phyloP scores from a whole-genome alignment of 2,888 invertebrate genomes.

The Ichneumoninae sp. region DNA sequence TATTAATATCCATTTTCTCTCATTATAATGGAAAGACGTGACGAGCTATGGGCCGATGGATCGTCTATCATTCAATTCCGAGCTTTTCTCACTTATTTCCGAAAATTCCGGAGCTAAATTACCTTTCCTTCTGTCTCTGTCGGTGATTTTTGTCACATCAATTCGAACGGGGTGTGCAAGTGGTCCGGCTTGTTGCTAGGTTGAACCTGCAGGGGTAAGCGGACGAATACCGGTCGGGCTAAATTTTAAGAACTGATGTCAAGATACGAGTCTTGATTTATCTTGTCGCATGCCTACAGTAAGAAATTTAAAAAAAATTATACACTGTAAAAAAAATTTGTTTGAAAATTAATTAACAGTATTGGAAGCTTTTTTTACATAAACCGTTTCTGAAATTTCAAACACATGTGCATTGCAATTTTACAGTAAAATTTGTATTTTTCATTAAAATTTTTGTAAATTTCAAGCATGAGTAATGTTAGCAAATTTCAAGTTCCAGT shows the following conservation, averaged over 20 bases:
- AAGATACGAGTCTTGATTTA: background rate
- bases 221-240: background rate
- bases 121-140: background rate
- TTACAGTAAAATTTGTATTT: too few relatives aligned
- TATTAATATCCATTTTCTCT: constrained; percentile 82
- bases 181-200: background rate
- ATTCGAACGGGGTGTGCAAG: background rate
- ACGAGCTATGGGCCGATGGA: constrained; percentile 57
- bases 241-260: background rate
- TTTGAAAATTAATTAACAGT: too few relatives aligned
- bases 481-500: too few relatives aligned
- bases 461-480: too few relatives aligned
- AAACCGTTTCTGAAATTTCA: too few relatives aligned
- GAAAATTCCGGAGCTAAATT: constrained; percentile 9
- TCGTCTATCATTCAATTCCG: constrained; percentile 56
- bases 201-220: background rate
- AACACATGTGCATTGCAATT: too few relatives aligned
- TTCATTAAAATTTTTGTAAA: too few relatives aligned
- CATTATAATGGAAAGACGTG: constrained; percentile 71
- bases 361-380: too few relatives aligned
- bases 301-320: too few relatives aligned
- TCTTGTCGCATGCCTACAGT: background rate
- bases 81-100: constrained; percentile 15
- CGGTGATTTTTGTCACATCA: constrained; percentile 14
- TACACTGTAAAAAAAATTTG: too few relatives aligned